Percentiles rank a stretch among this genome's conserved stretches.
These are phyloP conservation scores for Rallus limicola DNA, from an alignment of 2,113 vertebrate genomes.

Conservation along the genomic window DNA sequence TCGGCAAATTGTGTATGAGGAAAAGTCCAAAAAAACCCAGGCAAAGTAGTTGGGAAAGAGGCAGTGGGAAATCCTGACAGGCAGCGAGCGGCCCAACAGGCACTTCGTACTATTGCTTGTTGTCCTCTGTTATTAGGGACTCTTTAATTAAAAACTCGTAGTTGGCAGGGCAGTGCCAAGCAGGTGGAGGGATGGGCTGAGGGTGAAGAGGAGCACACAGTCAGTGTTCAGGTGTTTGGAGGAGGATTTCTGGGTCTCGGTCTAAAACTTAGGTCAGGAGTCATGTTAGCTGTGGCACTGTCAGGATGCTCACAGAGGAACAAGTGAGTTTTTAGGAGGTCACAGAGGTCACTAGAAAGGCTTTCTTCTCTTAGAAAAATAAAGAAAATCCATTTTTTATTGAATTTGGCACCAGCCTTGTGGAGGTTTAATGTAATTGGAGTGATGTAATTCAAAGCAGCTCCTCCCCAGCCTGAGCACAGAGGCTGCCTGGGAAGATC, in stretches of 20 bases:
- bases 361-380: not conserved
- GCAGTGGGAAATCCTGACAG: fast-evolving
- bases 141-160: not conserved
- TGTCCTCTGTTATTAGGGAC: not conserved
- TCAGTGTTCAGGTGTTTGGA: not conserved
- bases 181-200: fast-evolving
- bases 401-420: not conserved
- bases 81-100: not conserved
- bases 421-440: not conserved
- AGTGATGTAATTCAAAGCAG: too few species aligned
- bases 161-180: not conserved
- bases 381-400: not conserved
- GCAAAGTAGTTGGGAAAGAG: fast-evolving
- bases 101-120: not conserved
- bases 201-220: not conserved
- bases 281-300: not conserved
- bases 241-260: not conserved
- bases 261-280: not conserved
- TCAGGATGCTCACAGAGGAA: not conserved
- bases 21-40: fast-evolving
- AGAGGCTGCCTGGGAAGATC: not conserved
- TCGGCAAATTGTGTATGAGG: not conserved
- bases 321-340: not conserved
- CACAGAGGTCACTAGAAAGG: not conserved
- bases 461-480: not conserved